Conservation (phyloP, 2,888 invertebrate genomes). For the Hirtodrosophila duncani region DNA sequence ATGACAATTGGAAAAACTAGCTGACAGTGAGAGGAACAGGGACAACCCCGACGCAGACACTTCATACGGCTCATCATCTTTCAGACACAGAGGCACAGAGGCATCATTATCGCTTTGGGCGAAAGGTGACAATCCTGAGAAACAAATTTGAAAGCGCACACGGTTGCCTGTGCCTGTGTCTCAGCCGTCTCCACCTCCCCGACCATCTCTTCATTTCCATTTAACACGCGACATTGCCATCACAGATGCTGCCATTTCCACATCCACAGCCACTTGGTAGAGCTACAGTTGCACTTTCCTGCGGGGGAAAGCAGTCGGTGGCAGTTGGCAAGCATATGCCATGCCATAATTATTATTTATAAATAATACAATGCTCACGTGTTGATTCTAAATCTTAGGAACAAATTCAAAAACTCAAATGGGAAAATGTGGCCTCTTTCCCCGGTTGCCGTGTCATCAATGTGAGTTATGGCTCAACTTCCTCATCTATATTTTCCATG, state of each 20-base stretch:
- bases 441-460: background rate
- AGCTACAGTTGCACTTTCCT: conserved; percentile 35
- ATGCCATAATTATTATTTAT: conserved; percentile 66
- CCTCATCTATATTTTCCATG: conserved; percentile 16
- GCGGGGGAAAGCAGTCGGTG: background rate
- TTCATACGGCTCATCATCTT: too few species aligned
- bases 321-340: conserved; percentile 28
- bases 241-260: conserved; percentile 18
- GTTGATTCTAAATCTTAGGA: conserved; percentile 47
- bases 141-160: conserved; percentile 45
- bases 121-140: conserved; percentile 76
- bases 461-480: conserved; percentile 49
- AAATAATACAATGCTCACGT: conserved; percentile 56
- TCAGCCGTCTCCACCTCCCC: background rate
- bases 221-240: background rate
- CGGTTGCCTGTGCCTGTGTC: background rate
- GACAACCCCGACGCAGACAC: conserved; percentile 21
- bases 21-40: too few species aligned
- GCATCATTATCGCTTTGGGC: conserved; percentile 19
- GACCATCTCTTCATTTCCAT: background rate
- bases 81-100: too few species aligned
- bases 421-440: conserved; percentile 14
- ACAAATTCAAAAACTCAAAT: background rate
- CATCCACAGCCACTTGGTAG: too few species aligned
- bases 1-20: conserved; percentile 21